Conservation (phyloP, 53 echinoderm and acorn worm genomes). For the Echinometra lucunter region DNA sequence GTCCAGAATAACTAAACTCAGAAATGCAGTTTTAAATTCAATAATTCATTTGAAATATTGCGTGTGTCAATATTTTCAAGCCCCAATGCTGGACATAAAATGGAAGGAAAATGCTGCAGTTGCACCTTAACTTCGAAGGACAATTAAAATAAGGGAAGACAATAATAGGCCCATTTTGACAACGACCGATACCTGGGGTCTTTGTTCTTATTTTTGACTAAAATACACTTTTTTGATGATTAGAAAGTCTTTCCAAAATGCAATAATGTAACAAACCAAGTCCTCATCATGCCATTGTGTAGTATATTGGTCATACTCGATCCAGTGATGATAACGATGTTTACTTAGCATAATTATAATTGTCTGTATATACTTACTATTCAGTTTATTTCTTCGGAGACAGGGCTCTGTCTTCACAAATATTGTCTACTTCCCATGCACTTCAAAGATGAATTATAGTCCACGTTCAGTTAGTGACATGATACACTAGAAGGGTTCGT, state of each 20-base stretch:
- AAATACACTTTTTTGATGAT: too few species aligned
- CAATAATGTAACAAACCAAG: not conserved
- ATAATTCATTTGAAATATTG: too few species aligned
- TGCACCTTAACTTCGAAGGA: too few species aligned
- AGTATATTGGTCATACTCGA: not conserved
- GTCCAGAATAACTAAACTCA: too few species aligned
- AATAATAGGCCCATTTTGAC: too few species aligned
- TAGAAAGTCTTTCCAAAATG: not conserved
- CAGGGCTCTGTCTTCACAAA: not conserved
- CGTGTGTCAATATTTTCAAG: too few species aligned
- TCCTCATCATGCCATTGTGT: not conserved
- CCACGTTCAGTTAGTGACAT: not conserved
- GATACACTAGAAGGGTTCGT: not conserved
- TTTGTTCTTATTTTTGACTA: too few species aligned
- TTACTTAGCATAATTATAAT: not conserved
- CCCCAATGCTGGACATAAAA: too few species aligned
- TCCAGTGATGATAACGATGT: not conserved
- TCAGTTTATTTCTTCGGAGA: not conserved
- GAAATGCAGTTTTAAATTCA: too few species aligned
- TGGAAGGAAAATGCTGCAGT: too few species aligned
- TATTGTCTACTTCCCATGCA: not conserved
- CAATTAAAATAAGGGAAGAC: too few species aligned
- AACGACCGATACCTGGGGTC: too few species aligned
- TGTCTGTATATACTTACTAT: constrained; percentile 5
- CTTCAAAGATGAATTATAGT: not conserved